phyloP scores from a whole-genome alignment of 2,888 invertebrate genomes.

The Carterocephalus palaemon region DNA sequence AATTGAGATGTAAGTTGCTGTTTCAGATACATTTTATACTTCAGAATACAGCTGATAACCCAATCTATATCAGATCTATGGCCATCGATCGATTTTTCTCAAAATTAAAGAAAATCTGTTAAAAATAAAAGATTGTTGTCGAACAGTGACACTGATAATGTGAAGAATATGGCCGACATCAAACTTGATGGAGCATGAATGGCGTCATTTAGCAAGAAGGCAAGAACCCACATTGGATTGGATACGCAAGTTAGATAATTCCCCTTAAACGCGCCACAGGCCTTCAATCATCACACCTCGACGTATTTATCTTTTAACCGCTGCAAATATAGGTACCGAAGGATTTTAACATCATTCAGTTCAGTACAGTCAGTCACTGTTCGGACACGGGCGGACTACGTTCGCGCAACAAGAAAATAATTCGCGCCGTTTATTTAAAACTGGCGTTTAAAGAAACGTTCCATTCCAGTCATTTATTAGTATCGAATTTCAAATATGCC shows the following conservation, averaged over 20 bases:
- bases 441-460: constrained; percentile 38
- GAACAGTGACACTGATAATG: too few relatives aligned
- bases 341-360: constrained; percentile 55
- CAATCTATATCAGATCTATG: too few relatives aligned
- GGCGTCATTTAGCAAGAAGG: constrained; percentile 25
- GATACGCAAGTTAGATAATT: constrained; percentile 55
- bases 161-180: too few relatives aligned
- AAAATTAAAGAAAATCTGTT: too few relatives aligned
- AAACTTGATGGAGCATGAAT: background rate
- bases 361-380: constrained; percentile 71
- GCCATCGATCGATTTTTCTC: too few relatives aligned
- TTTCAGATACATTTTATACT: too few relatives aligned
- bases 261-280: constrained; percentile 52
- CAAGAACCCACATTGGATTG: constrained; percentile 31
- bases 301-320: constrained; percentile 70
- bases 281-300: constrained; percentile 67
- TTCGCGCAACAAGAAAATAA: constrained; percentile 49
- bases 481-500: constrained; percentile 52
- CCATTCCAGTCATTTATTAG: constrained; percentile 36
- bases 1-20: too few relatives aligned
- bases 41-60: too few relatives aligned
- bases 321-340: constrained; percentile 72
- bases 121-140: too few relatives aligned
- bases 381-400: constrained; percentile 52
- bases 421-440: constrained; percentile 67